Conservation (phyloP, 2,113 vertebrate species). For the Barnardius zonarius region DNA sequence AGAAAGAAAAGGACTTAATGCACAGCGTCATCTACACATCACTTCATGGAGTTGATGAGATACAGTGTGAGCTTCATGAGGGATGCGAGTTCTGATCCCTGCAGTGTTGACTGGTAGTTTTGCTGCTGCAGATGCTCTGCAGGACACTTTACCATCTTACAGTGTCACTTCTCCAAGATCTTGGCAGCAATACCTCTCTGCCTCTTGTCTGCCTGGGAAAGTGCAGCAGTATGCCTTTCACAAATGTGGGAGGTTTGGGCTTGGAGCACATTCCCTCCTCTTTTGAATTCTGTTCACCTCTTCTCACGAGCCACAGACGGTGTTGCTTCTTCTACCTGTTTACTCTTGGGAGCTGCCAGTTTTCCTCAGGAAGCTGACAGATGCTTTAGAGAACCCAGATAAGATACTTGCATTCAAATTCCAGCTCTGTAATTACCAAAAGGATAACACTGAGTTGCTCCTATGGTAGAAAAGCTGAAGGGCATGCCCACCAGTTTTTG, state of each 20-base stretch:
- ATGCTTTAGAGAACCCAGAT: not conserved
- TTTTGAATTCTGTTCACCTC: not conserved
- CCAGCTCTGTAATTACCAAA: not conserved
- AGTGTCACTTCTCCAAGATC: not conserved
- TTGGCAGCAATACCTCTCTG: not conserved
- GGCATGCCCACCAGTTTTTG: not conserved
- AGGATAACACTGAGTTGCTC: not conserved
- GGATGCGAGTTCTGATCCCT: not conserved
- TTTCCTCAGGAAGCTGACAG: not conserved
- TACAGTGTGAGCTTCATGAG: not conserved
- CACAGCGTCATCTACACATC: not conserved
- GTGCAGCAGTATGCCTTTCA: not conserved
- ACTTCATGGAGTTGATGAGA: not conserved
- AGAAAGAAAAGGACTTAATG: not conserved
- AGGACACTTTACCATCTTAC: not conserved
- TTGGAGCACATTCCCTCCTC: not conserved
- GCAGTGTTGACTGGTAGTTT: not conserved
- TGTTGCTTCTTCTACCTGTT: not conserved
- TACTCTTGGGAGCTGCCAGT: not conserved
- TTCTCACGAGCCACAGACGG: rapidly evolving
- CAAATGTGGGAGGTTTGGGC: not conserved
- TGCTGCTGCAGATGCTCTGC: not conserved
- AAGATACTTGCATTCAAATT: not conserved
- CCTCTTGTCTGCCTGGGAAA: not conserved
- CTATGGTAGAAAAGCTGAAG: not conserved